Conservation (phyloP, 2,888 invertebrate species). For the Crocallis elinguaria region DNA sequence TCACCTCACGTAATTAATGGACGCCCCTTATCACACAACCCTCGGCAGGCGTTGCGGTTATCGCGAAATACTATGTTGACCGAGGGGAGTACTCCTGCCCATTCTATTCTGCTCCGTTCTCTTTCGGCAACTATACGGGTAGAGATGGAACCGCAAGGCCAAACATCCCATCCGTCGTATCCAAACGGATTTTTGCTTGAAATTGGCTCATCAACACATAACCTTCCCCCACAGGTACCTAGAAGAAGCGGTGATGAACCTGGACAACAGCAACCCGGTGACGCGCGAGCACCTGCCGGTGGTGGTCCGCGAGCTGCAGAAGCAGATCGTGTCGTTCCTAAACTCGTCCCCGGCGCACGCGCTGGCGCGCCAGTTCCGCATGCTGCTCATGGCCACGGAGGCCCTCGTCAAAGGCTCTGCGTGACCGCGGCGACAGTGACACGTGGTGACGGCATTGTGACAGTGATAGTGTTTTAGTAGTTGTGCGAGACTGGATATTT, state of each 20-base stretch:
- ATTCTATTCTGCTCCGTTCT: no score
- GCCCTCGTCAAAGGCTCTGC: conserved; percentile 74
- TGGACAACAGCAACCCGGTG: conserved; percentile 90
- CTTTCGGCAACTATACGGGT: no score
- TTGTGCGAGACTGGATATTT: not conserved
- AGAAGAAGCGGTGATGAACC: conserved; percentile 93
- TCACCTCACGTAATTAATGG: no score
- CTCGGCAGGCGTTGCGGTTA: no score
- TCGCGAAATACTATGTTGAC: no score
- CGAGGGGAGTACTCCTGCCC: no score
- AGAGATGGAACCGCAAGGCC: no score
- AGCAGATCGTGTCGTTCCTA: conserved; percentile 89
- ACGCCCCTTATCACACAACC: no score
- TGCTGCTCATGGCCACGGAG: conserved; percentile 89
- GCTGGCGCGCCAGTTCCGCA: conserved; percentile 86
- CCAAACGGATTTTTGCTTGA: no score
- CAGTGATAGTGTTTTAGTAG: no score
- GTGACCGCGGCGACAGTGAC: conserved; percentile 47
- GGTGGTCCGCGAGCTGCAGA: conserved; percentile 90
- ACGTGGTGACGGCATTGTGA: not conserved
- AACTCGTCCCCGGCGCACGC: conserved; percentile 87
- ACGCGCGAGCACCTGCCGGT: conserved; percentile 93
- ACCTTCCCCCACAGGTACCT: conserved; percentile 87
- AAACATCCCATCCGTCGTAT: no score
- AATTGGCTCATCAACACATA: no score